phyloP scores from a whole-genome alignment of 2,113 vertebrate genomes.

The Crocuta crocuta region DNA sequence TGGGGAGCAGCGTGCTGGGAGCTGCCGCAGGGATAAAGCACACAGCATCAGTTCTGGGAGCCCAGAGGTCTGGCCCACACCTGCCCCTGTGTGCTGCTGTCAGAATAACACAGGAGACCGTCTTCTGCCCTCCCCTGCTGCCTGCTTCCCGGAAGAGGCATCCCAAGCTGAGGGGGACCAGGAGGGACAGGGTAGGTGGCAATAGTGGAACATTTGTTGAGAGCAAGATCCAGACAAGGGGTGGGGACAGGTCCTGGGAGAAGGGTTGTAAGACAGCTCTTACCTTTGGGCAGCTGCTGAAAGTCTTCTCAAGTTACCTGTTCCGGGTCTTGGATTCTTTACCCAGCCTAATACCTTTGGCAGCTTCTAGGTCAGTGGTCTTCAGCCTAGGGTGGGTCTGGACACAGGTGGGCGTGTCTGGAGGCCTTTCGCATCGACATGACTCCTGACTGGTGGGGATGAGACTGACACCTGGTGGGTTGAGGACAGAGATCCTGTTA shows the following conservation, averaged over 20 bases:
- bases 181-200: not conserved
- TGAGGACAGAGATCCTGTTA: not conserved
- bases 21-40: not conserved
- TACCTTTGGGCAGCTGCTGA: not conserved
- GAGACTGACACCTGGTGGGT: not conserved
- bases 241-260: not conserved
- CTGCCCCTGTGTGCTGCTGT: too few relatives aligned
- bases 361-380: not conserved
- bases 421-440: not conserved
- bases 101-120: not conserved
- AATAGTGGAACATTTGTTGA: not conserved
- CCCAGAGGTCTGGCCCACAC: not conserved
- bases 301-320: not conserved
- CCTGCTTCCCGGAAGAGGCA: not conserved
- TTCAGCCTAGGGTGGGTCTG: not conserved
- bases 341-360: not conserved
- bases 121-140: not conserved
- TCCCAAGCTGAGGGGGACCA: not conserved
- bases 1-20: not conserved
- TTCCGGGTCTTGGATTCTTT: too few relatives aligned
- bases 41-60: not conserved
- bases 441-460: not conserved
- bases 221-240: rapidly evolving
- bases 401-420: not conserved
- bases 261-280: not conserved